phyloP scores from a whole-genome alignment of 2,797 vertebrate genomes.

The Sebastes hubbsi region DNA sequence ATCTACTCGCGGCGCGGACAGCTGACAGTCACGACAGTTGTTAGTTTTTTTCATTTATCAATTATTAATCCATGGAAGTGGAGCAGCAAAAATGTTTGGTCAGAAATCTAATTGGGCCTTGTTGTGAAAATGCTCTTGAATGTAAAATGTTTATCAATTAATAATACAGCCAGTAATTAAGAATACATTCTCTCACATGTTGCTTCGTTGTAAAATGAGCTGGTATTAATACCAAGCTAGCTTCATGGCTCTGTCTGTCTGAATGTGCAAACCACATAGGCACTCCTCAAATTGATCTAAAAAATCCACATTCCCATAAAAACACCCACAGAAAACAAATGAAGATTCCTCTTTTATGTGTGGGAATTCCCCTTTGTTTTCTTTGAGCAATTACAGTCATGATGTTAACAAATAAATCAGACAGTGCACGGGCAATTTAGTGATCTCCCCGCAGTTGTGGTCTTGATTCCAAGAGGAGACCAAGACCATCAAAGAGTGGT shows the following conservation, averaged over 20 bases:
- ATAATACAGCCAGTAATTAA: neutral
- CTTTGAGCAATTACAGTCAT: too few species aligned
- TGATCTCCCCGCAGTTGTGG: neutral
- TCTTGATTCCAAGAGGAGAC: neutral
- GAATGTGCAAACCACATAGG: too few species aligned
- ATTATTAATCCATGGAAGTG: neutral
- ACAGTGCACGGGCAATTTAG: neutral
- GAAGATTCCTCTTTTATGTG: too few species aligned
- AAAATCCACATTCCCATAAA: too few species aligned
- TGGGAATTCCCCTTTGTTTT: too few species aligned
- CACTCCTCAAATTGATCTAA: too few species aligned
- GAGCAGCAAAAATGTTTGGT: neutral
- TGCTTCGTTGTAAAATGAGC: neutral
- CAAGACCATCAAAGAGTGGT: neutral
- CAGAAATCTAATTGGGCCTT: neutral
- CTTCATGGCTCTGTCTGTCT: neutral
- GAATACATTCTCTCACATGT: neutral
- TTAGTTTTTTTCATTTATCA: neutral
- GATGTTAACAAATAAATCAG: neutral
- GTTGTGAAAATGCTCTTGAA: neutral
- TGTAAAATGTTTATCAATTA: neutral
- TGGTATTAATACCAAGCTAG: neutral
- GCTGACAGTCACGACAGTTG: constrained; percentile 3
- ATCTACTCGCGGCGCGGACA: neutral
- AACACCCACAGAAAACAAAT: too few species aligned